phyloP scores from a whole-genome alignment of 2,113 vertebrate species.

The Echinops telfairi region DNA sequence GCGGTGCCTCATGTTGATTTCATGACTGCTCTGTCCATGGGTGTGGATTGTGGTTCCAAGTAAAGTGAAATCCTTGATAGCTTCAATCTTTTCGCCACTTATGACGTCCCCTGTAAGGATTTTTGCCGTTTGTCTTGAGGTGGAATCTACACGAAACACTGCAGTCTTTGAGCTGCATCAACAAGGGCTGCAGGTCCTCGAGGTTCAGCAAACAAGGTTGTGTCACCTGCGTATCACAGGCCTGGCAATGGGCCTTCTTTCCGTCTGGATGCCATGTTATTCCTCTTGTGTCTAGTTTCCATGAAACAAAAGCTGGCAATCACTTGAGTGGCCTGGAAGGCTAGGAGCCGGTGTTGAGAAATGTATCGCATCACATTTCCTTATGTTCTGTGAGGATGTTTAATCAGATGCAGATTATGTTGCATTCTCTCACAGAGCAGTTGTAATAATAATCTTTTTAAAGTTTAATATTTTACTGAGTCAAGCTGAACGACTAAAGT shows the following conservation, averaged over 20 bases:
- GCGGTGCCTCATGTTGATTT: neutral
- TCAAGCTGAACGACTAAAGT: neutral
- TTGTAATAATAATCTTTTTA: neutral
- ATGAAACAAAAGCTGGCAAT: too few relatives aligned
- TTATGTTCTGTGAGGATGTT: neutral
- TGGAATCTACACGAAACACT: neutral
- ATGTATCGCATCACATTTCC: neutral
- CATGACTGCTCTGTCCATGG: neutral
- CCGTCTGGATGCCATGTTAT: too few relatives aligned
- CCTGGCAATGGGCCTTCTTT: too few relatives aligned
- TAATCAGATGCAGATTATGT: neutral
- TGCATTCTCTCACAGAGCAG: neutral
- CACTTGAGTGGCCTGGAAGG: neutral
- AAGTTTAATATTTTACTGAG: neutral
- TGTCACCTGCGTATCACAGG: too few relatives aligned
- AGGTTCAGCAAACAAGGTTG: too few relatives aligned
- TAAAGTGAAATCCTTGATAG: neutral
- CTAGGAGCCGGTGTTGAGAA: neutral
- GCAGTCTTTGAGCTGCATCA: too few relatives aligned
- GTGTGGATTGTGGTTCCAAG: neutral
- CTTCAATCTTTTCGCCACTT: neutral
- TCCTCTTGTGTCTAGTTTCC: too few relatives aligned
- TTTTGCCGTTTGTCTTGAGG: neutral
- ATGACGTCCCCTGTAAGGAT: neutral
- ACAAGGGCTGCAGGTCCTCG: too few relatives aligned